Percentiles rank a stretch among this genome's conserved stretches.
Evolutionary conservation across 2,797 vertebrate genomes (phyloP).

Genomic region (Gymnothorax reevesii): DNA sequence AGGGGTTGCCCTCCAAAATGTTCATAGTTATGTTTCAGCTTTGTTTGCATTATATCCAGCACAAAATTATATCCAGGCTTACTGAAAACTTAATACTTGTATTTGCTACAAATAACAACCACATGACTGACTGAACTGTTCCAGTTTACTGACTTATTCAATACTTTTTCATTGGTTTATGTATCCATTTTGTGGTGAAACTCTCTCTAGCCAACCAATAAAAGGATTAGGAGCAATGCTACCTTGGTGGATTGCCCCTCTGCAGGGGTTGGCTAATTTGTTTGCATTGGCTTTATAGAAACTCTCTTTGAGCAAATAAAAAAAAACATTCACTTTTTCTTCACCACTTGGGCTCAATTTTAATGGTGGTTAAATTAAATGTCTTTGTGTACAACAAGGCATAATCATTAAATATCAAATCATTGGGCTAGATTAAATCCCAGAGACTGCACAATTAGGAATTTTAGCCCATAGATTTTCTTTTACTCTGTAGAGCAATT

Average conservation of each 20-base stretch:
- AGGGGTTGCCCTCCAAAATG: not conserved
- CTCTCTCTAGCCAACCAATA: not conserved
- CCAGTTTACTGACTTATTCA: slow-evolving; percentile 27
- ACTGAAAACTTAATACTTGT: not conserved
- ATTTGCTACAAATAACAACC: not conserved
- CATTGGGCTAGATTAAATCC: slow-evolving; percentile 37
- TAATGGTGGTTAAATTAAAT: slow-evolving; percentile 29
- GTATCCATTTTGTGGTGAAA: slow-evolving; percentile 15
- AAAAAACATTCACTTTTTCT: not conserved
- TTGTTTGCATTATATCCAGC: not conserved
- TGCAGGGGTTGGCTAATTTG: slow-evolving; percentile 21
- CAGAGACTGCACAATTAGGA: slow-evolving; percentile 21
- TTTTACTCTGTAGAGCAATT: slow-evolving; percentile 28
- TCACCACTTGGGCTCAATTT: not conserved
- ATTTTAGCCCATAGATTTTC: slow-evolving; percentile 26
- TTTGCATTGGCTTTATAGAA: slow-evolving; percentile 9
- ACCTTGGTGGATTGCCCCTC: not conserved
- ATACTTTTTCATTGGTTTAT: slow-evolving; percentile 8
- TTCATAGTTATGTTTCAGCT: not conserved
- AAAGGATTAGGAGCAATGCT: slow-evolving; percentile 18
- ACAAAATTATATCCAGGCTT: not conserved
- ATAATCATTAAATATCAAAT: slow-evolving; percentile 56
- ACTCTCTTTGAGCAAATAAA: slow-evolving; percentile 11
- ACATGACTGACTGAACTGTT: not conserved
- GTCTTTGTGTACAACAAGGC: slow-evolving; percentile 40